phyloP scores from a whole-genome alignment of 2,113 vertebrate genomes.

The Montifringilla adamsi region DNA sequence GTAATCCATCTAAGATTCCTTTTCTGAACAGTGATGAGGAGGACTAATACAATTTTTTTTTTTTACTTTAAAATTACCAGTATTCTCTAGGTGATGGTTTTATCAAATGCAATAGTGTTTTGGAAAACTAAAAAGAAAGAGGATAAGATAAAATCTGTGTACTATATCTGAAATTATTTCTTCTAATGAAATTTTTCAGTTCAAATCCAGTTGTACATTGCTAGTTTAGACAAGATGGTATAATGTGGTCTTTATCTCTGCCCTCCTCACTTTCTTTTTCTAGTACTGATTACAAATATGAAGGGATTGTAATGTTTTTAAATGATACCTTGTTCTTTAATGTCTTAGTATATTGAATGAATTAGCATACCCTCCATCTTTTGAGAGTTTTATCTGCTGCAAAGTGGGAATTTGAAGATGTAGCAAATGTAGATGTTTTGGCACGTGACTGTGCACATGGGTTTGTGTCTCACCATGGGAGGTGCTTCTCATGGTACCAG shows the following conservation, averaged over 20 bases:
- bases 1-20: neutral
- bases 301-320: neutral
- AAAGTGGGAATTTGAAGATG: neutral
- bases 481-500: neutral
- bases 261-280: neutral
- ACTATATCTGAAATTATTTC: neutral
- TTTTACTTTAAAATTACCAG: neutral
- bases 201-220: neutral
- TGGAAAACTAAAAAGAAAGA: neutral
- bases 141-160: neutral
- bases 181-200: neutral
- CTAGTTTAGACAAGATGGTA: neutral
- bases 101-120: neutral
- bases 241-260: neutral
- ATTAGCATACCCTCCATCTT: neutral
- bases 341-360: neutral
- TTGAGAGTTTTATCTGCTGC: neutral
- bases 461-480: neutral
- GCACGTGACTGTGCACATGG: accelerated
- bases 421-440: neutral
- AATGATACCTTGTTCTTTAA: neutral
- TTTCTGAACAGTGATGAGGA: neutral
- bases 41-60: neutral
- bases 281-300: neutral
- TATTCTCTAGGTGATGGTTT: neutral